Evolutionary conservation across 2,113 vertebrate species (phyloP).

Genomic region (Anarrhichthys ocellatus): DNA sequence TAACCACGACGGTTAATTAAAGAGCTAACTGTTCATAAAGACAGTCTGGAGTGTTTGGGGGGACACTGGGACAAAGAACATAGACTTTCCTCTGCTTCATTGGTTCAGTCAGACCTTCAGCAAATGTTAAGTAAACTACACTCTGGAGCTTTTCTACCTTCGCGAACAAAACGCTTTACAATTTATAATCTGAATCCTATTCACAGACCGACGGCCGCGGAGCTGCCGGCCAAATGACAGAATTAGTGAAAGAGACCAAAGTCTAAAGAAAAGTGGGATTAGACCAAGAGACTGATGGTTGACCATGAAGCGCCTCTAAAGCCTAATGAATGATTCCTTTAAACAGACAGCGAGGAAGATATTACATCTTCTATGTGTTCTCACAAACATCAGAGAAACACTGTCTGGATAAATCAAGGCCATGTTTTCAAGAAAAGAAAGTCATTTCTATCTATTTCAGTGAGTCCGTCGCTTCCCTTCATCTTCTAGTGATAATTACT

Average conservation of each 20-base stretch:
- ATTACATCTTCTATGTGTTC: not conserved
- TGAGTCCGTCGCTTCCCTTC: constrained; percentile 28
- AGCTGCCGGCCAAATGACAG: too few species aligned
- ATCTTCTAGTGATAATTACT: constrained; percentile 55
- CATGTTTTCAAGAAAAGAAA: constrained; percentile 29
- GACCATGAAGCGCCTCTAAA: too few species aligned
- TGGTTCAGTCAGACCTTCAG: too few species aligned
- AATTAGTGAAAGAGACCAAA: not conserved
- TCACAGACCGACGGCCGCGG: too few species aligned
- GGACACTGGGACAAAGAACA: not conserved
- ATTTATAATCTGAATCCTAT: too few species aligned
- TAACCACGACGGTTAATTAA: constrained; percentile 20
- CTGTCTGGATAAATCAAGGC: not conserved
- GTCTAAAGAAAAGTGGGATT: too few species aligned
- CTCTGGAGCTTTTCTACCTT: too few species aligned
- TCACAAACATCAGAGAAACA: not conserved
- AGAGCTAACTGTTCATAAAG: constrained; percentile 15
- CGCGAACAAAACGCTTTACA: too few species aligned
- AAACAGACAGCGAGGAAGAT: not conserved
- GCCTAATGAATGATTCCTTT: not conserved
- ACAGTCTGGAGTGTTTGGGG: not conserved
- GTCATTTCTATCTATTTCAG: constrained; percentile 32
- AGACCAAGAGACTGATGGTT: too few species aligned
- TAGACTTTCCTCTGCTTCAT: not conserved
- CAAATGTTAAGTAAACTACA: too few species aligned